Percentiles rank a stretch among this genome's conserved stretches.
phyloP scores from a whole-genome alignment of 2,888 invertebrate genomes.

The Hirudinaria manillensis region DNA sequence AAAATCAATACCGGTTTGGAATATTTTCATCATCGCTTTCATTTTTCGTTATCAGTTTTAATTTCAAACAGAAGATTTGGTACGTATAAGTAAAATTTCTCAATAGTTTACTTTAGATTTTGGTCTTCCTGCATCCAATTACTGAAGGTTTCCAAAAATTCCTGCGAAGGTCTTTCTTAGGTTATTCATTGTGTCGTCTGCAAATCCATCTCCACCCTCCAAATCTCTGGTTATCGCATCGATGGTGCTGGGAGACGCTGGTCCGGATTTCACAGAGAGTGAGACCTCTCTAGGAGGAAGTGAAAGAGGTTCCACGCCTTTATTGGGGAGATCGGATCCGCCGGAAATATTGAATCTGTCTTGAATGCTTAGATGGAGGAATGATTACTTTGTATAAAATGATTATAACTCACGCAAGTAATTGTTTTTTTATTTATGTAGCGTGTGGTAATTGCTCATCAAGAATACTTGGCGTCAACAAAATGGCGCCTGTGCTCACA shows the following conservation, averaged over 20 bases:
- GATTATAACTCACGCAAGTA: too few species aligned
- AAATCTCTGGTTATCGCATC: constrained; percentile 56
- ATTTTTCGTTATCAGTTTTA: too few species aligned
- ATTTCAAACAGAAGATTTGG: too few species aligned
- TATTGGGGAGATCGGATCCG: neutral
- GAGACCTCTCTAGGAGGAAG: neutral
- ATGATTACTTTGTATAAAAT: too few species aligned
- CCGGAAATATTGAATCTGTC: neutral
- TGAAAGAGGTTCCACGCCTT: too few species aligned
- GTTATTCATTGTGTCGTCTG: constrained; percentile 97
- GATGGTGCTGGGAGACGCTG: constrained; percentile 40
- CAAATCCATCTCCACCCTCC: constrained; percentile 63
- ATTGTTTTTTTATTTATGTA: too few species aligned
- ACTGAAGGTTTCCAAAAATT: constrained; percentile 63
- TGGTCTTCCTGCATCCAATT: neutral
- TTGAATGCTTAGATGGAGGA: neutral
- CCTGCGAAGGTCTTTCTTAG: constrained; percentile 95
- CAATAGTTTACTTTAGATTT: too few species aligned
- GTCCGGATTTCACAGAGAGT: constrained; percentile 35
- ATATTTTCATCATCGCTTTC: too few species aligned
- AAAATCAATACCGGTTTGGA: too few species aligned
- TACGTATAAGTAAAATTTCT: too few species aligned
- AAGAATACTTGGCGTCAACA: too few species aligned
- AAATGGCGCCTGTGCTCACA: neutral
- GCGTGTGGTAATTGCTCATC: too few species aligned